Percentiles rank a stretch among this genome's conserved stretches.
These are phyloP conservation scores for Phylloscopus trochiloides DNA, from an alignment of 2,113 vertebrate species.

Conservation along the genomic window DNA sequence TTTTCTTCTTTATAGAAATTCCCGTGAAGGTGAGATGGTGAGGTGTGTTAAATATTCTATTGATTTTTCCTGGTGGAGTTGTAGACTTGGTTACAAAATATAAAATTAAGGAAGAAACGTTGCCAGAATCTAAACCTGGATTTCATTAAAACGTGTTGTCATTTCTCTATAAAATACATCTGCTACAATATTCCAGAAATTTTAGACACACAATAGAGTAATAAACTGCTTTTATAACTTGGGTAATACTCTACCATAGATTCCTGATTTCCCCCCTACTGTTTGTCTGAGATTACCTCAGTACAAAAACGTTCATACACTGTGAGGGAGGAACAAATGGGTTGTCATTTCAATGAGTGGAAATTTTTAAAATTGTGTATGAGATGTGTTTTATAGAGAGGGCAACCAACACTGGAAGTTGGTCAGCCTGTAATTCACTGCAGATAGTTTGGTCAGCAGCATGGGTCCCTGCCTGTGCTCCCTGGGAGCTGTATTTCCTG, in stretches of 20 bases:
- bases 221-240: slow-evolving; percentile 60
- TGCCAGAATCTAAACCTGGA: slow-evolving; percentile 59
- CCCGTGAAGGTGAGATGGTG: background rate
- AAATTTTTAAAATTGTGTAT: background rate
- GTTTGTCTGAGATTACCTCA: slow-evolving; percentile 50
- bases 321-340: background rate
- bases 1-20: background rate
- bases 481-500: background rate
- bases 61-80: slow-evolving; percentile 22
- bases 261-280: slow-evolving; percentile 40
- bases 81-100: slow-evolving; percentile 20
- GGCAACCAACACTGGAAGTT: background rate
- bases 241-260: slow-evolving; percentile 6
- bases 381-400: background rate
- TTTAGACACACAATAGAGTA: slow-evolving; percentile 60
- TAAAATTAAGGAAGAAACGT: slow-evolving; percentile 30
- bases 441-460: background rate
- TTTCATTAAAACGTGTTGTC: slow-evolving; percentile 56
- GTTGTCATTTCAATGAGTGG: background rate
- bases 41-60: background rate
- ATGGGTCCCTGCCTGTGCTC: rapidly evolving
- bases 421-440: background rate
- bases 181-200: slow-evolving; percentile 50
- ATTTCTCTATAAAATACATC: slow-evolving; percentile 58
- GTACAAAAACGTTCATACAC: background rate